These are phyloP conservation scores for Octodonta nipae DNA, from an alignment of 2,888 invertebrate genomes.

Conservation along the genomic window DNA sequence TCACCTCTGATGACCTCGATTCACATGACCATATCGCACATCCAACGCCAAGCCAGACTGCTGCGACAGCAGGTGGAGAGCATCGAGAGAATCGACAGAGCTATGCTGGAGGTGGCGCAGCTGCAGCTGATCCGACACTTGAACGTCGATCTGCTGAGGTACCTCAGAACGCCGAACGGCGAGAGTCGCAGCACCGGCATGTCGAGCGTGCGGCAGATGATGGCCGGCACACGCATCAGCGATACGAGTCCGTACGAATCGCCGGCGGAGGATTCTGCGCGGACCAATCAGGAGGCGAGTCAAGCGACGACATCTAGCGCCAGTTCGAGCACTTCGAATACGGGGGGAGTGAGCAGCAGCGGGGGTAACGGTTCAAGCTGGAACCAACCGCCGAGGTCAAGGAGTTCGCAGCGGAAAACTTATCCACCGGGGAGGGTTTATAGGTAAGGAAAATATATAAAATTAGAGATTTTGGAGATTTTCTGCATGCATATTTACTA, in stretches of 20 bases:
- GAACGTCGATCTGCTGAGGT: slow-evolving; percentile 50
- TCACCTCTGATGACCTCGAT: slow-evolving; percentile 31
- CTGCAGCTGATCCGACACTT: slow-evolving; percentile 48
- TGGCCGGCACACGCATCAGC: slow-evolving; percentile 35
- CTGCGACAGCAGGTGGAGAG: slow-evolving; percentile 29
- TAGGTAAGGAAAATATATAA: slow-evolving; percentile 15
- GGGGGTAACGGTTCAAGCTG: background rate
- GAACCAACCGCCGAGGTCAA: slow-evolving; percentile 14
- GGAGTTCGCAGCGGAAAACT: slow-evolving; percentile 24
- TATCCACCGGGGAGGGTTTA: slow-evolving; percentile 28
- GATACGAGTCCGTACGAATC: slow-evolving; percentile 30
- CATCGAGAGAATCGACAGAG: slow-evolving; percentile 30
- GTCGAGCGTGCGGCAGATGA: slow-evolving; percentile 34
- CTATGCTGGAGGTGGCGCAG: slow-evolving; percentile 34
- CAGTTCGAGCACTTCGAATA: background rate
- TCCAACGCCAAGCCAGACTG: slow-evolving; percentile 30
- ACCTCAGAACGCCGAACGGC: slow-evolving; percentile 35
- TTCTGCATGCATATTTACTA: background rate
- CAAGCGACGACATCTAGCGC: background rate
- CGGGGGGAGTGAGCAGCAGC: background rate
- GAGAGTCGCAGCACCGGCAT: slow-evolving; percentile 26
- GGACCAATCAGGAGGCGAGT: slow-evolving; percentile 6
- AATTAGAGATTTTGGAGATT: slow-evolving; percentile 12
- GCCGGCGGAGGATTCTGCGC: slow-evolving; percentile 12
- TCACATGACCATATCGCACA: slow-evolving; percentile 31